Evolutionary conservation across 2,888 invertebrate species (phyloP), one percentile per base, ranked within the genome.

Genomic region (Slavum lentiscoides): DNA sequence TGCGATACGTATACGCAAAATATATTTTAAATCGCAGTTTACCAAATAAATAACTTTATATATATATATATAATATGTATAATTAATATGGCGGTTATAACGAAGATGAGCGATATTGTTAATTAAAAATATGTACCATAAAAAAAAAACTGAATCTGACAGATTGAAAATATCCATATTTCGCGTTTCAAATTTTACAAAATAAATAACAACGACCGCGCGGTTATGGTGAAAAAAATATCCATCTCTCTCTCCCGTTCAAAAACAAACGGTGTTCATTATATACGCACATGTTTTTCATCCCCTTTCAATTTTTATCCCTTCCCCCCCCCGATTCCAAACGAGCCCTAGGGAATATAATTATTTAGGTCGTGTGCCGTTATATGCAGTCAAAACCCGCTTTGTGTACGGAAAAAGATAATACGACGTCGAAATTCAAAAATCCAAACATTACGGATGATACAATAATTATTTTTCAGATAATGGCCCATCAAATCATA

Each of bases 231-330:
- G 0, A 62, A 55, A 74, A 73, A 61, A 62, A 73, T 49, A 43
- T 49, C 5, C 3, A 11, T 11, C 11, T 3, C 49, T 15, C 13
- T 3, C 13, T 11, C 49, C 49, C 49, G 53, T 67, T 59, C 58
- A 67, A 67, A 75, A 75, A 67, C 66, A 59, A 58, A 43, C 66
- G 9, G 64, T 43, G 67, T 75, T 75, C 75, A 58, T 75, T 67
- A 75, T 67, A 75, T 7, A 37, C 55, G n/a, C 74, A 53, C 62
- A 37, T 39, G 37, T 23, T 67, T 66, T 74, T 66, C 37, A 17
- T 53, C 21, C 55, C 49, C 9, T 17, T 23, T 30, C 30, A 30
- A 30, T 74, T 55, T 55, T 17, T 21, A n/a, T 21, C 17, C 6
- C 13, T 9, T 37, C 21, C 1, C 53, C 21, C 2, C 9, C 55